Base-by-base conservation (phyloP, 2,113 vertebrate species). In the Aspidoscelis tigris region DNA sequence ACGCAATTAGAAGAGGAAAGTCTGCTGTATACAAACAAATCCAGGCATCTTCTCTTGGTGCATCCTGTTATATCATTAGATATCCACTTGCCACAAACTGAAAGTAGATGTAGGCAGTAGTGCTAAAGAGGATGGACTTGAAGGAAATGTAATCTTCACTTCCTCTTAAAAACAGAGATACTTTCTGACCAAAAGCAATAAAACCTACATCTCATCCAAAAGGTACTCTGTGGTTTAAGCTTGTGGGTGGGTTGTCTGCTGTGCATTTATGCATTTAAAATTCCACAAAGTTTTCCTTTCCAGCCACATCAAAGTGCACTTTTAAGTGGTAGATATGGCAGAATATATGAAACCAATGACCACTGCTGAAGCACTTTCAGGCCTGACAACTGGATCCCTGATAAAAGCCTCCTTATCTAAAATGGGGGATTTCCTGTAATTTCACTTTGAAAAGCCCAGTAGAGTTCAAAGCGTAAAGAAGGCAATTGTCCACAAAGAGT, bases 241-340 rank as follows among this genome's bases (percentile, higher is more conserved):
- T 91, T n/a, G 0, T 76, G 88, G 93, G 91, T 91, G 88, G 88
- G 90, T 91, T 90, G 90, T 94, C 91, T 90, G 78, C 90, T 92
- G 85, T 89, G 92, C 77, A 95, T 94, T 92, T 92, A 93, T 74
- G 93, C 87, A 92, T 95, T 95, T 94, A 91, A 84, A 91, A 95
- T 95, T 95, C 83, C 69, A 79, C 94, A 95, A 94, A 95, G 92
- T 94, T 95, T 93, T 90, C 90, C 88, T 93, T 90, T 90, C 89
- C 89, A 92, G 88, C 84, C 84, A 68, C 79, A 88, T 47, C 88
- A 86, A 87, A 93, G 84, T 92, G 92, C 82, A 90, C 82, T 94
- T 92, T 82, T 70, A 94, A 91, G 88, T 92, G 78, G 11, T 91
- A 74, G 86, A 91, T 85, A 85, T 92, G 91, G 90, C 82, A 80